phyloP scores from a whole-genome alignment of 2,113 vertebrate genomes.

The Lagopus muta region DNA sequence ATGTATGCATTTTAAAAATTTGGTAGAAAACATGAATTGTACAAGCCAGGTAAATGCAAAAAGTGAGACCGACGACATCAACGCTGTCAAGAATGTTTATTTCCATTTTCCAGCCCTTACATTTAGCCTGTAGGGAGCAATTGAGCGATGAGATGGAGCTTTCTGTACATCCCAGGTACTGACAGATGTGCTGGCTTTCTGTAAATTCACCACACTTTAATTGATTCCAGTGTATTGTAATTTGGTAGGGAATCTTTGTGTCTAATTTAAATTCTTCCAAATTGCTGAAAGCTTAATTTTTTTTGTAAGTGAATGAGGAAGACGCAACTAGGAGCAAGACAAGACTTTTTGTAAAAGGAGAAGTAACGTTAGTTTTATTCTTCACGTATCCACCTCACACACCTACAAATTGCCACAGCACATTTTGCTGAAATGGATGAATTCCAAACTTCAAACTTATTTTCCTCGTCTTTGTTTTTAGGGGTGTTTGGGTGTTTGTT shows the following conservation, averaged over 20 bases:
- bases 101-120: constrained; percentile 7
- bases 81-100: background rate
- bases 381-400: background rate
- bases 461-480: background rate
- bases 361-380: background rate
- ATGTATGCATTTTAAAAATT: background rate
- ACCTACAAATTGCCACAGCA: background rate
- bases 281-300: background rate
- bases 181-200: background rate
- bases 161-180: background rate
- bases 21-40: background rate
- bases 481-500: background rate
- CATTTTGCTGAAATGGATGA: background rate
- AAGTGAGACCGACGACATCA: background rate
- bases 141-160: background rate
- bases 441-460: background rate
- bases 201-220: background rate
- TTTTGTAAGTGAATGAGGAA: background rate
- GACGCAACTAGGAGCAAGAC: background rate
- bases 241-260: background rate
- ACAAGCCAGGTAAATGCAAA: background rate
- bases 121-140: background rate
- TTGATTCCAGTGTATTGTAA: background rate
- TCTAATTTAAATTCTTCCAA: constrained; percentile 1
- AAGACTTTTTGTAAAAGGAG: background rate